phyloP scores from a whole-genome alignment of 2,113 vertebrate species.

The Plecturocebus donacophilus region DNA sequence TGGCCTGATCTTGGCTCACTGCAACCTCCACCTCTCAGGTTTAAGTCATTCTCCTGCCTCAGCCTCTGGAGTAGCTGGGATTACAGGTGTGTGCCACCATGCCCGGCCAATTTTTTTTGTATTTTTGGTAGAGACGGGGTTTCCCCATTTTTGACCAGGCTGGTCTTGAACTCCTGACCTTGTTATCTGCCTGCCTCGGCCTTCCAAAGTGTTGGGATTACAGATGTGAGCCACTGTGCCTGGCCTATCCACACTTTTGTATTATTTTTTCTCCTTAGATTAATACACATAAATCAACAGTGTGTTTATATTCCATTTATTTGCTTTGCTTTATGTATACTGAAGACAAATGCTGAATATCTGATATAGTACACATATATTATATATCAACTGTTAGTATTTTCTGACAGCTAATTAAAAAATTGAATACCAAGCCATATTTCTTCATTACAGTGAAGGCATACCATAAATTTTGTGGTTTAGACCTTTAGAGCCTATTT shows the following conservation, averaged over 20 bases:
- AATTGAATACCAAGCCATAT: not conserved
- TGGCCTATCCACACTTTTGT: not conserved
- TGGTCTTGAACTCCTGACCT: too few species aligned
- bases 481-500: not conserved
- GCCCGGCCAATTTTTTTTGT: too few species aligned
- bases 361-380: not conserved
- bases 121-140: too few species aligned
- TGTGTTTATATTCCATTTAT: slow-evolving; percentile 35
- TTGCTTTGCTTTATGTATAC: slow-evolving; percentile 12
- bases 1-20: too few species aligned
- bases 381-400: not conserved
- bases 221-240: too few species aligned
- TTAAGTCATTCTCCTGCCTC: too few species aligned
- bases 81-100: too few species aligned
- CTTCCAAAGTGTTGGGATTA: too few species aligned
- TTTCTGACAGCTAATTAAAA: slow-evolving; percentile 54
- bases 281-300: not conserved
- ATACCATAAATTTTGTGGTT: slow-evolving; percentile 26
- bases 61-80: too few species aligned
- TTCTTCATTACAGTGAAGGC: slow-evolving; percentile 6
- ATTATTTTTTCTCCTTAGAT: slow-evolving; percentile 20
- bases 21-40: too few species aligned
- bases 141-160: too few species aligned
- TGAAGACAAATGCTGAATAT: slow-evolving; percentile 19
- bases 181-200: too few species aligned